Evolutionary conservation across 2,113 vertebrate genomes (phyloP).

Genomic region (Seriola dumerili): DNA sequence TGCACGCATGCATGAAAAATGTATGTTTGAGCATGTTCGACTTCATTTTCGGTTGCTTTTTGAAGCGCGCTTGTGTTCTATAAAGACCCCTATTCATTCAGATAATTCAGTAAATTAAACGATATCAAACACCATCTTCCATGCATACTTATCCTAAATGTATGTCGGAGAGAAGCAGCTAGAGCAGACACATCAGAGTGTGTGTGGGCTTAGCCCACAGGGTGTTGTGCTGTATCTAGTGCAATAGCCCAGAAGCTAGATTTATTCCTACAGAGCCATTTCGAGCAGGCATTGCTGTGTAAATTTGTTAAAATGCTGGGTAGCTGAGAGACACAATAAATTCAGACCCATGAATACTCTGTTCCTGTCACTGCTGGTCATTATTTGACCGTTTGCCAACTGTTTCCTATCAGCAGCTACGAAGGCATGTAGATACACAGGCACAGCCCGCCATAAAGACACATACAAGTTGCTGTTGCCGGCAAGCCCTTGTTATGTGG

Average conservation of each 20-base stretch:
- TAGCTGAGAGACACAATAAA: conserved; percentile 48
- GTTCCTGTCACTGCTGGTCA: conserved; percentile 45
- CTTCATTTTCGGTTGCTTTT: conserved; percentile 40
- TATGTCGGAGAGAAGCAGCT: conserved; percentile 19
- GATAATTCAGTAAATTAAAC: conserved; percentile 30
- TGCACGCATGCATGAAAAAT: conserved; percentile 53
- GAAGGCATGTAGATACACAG: conserved; percentile 10
- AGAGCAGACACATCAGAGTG: conserved; percentile 20
- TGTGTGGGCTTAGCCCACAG: conserved; percentile 50
- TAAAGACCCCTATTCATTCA: neutral
- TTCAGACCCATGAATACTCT: conserved; percentile 44
- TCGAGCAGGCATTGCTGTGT: conserved; percentile 21
- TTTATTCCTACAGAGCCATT: conserved; percentile 66
- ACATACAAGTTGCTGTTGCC: neutral
- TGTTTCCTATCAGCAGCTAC: conserved; percentile 41
- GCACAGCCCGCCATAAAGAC: neutral
- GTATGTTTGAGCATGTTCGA: conserved; percentile 25
- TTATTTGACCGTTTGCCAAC: conserved; percentile 57
- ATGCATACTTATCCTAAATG: neutral
- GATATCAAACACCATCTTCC: conserved; percentile 10
- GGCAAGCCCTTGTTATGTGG: neutral
- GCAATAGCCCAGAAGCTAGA: conserved; percentile 51
- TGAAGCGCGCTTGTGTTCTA: neutral
- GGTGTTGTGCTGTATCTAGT: conserved; percentile 50
- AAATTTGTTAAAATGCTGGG: conserved; percentile 52